Base-by-base conservation (phyloP, 2,113 vertebrate species). In the Chionis minor region DNA sequence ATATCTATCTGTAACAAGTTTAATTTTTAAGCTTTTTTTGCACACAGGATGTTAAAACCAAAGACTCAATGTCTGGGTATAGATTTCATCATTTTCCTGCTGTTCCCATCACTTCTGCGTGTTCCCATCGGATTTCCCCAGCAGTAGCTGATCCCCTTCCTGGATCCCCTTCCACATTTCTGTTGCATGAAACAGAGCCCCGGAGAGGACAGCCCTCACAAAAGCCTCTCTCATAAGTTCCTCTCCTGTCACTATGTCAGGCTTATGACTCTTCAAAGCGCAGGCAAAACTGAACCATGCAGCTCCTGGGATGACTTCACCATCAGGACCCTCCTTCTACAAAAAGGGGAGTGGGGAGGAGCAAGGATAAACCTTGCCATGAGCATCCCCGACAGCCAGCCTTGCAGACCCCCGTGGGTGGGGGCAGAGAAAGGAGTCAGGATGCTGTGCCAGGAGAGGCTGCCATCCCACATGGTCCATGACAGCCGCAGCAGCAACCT, bases 341-440 rank as follows among this genome's bases (percentile, higher is more conserved):
- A 44, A 52, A 32, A 72, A 51, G n/a, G 0, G 8, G 10, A 82
- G 63, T 8, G 26, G 10, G 20, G 21, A 22, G 38, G 20, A 52
- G 14, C 38, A 66, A 59, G 54, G 65, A 66, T 27, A 59, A 47
- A 45, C 16, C 45, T 47, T 23, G 52, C 54, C 2, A 8, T 1
- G 7, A 35, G 45, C 30, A n/a, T 20, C 28, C 19, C 44, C 5
- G 3, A 22, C 0, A 78, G n/a, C 11, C 66, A 79, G 38, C 24
- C 52, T 22, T 24, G 62, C 9, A 22, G 69, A 33, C 3, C 10
- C 45, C 14, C 3, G 1, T 0, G 2, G 52, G 9, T 2, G 24
- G 38, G 32, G 30, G 8, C 69, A 55, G 33, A 58, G 58, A 30
- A 30, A 38, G 49, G 17, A 42, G 30, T 12, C 21, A 4, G 30